These are phyloP conservation scores for Stratiomys singularior DNA, from an alignment of 2,888 invertebrate genomes.

Conservation along the genomic window DNA sequence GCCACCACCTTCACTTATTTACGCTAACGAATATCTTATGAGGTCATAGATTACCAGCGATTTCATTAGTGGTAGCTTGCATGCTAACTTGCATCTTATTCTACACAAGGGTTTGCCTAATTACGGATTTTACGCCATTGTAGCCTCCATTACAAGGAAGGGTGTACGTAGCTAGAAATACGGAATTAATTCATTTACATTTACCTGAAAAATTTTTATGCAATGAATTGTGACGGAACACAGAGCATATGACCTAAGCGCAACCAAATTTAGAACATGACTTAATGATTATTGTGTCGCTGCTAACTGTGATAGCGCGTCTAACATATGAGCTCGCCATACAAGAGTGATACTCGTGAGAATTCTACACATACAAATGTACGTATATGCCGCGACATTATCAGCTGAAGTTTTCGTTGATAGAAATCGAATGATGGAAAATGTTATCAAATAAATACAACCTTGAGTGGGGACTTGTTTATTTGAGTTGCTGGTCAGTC, in stretches of 20 bases:
- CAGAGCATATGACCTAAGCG: slow-evolving; percentile 36
- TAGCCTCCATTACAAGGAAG: no score
- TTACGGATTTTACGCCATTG: no score
- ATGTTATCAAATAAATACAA: slow-evolving; percentile 2
- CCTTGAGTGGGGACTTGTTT: neutral
- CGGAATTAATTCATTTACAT: no score
- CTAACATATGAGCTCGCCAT: neutral
- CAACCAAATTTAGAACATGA: slow-evolving; percentile 43
- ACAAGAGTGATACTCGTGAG: no score
- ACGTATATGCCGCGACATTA: neutral
- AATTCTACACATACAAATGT: no score
- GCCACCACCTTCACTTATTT: no score
- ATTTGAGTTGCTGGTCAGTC: neutral
- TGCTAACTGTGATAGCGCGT: slow-evolving; percentile 4
- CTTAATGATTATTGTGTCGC: slow-evolving; percentile 21
- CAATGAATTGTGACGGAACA: neutral
- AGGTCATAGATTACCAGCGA: no score
- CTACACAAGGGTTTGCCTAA: slow-evolving; percentile 16
- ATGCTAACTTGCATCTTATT: neutral
- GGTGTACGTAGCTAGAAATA: no score
- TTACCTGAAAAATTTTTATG: neutral
- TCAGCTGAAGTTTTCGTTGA: neutral
- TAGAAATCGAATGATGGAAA: neutral
- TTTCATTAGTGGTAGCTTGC: neutral
- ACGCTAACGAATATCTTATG: no score